phyloP scores from a whole-genome alignment of 2,888 invertebrate species.

The Scrobipalpa costella region DNA sequence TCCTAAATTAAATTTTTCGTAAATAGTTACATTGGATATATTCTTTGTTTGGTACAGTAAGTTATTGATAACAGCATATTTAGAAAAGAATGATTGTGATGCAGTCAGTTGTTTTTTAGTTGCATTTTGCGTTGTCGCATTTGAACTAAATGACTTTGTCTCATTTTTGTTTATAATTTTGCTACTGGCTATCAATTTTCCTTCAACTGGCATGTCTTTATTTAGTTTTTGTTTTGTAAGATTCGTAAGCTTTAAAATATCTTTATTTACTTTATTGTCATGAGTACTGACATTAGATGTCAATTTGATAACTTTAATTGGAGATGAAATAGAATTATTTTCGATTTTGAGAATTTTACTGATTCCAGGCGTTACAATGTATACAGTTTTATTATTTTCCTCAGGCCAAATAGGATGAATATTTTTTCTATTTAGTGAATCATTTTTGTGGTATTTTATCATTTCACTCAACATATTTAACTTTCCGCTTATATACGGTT shows the following conservation, averaged over 20 bases:
- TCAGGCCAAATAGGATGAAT: too few relatives aligned
- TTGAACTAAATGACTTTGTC: not conserved
- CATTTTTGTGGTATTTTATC: not conserved
- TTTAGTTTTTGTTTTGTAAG: too few relatives aligned
- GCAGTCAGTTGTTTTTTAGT: not conserved
- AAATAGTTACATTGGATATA: not conserved
- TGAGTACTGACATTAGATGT: too few relatives aligned
- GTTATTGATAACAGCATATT: slow-evolving; percentile 23
- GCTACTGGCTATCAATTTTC: too few relatives aligned
- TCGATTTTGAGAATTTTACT: too few relatives aligned
- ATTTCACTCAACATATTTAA: not conserved
- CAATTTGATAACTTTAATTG: too few relatives aligned
- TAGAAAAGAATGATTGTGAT: not conserved
- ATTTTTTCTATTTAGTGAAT: not conserved
- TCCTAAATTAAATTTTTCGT: not conserved
- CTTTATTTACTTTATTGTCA: too few relatives aligned
- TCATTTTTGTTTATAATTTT: not conserved
- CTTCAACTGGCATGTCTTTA: too few relatives aligned
- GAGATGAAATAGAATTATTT: too few relatives aligned
- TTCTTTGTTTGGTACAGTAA: slow-evolving; percentile 27
- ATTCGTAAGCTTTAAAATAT: too few relatives aligned
- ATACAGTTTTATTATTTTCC: too few relatives aligned
- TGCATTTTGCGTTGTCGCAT: not conserved
- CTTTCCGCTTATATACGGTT: not conserved
- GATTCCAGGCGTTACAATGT: too few relatives aligned